Evolutionary conservation across 2,797 vertebrate species (phyloP).

Genomic region (Ctenopoma kingsleyae): DNA sequence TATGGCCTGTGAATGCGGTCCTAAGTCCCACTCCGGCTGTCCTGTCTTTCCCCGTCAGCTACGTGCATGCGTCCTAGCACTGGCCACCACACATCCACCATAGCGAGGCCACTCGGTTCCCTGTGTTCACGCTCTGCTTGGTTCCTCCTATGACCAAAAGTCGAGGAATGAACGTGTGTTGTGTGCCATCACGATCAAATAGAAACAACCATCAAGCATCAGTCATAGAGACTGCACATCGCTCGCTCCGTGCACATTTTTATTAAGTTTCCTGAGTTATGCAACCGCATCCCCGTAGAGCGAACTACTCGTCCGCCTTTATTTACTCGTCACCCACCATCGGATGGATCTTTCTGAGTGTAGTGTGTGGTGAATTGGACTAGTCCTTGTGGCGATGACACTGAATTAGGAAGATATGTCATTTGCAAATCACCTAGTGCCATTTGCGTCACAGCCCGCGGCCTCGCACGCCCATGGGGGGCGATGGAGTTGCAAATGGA

Average conservation of each 20-base stretch:
- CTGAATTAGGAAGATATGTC: conserved; percentile 70
- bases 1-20: conserved; percentile 91
- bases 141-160: conserved; percentile 85
- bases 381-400: conserved; percentile 51
- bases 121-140: conserved; percentile 77
- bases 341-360: conserved; percentile 44
- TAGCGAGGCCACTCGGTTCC: conserved; percentile 87
- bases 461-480: conserved; percentile 83
- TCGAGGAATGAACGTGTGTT: conserved; percentile 41
- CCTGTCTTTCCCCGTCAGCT: conserved; percentile 84
- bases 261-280: conserved; percentile 83
- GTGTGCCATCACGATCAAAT: conserved; percentile 44
- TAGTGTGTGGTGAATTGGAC: conserved; percentile 41
- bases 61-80: conserved; percentile 89
- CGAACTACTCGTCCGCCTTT: conserved; percentile 66
- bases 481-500: conserved; percentile 85
- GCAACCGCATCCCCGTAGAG: conserved; percentile 76
- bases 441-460: conserved; percentile 84
- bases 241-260: conserved; percentile 68
- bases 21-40: conserved; percentile 88
- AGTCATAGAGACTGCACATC: conserved; percentile 44
- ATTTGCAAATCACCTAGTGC: conserved; percentile 80
- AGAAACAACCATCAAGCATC: conserved; percentile 48
- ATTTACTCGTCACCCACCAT: conserved; percentile 56
- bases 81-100: conserved; percentile 89